These are phyloP conservation scores for Cephus nigrinus DNA, from an alignment of 2,888 invertebrate species.

Conservation along the genomic window DNA sequence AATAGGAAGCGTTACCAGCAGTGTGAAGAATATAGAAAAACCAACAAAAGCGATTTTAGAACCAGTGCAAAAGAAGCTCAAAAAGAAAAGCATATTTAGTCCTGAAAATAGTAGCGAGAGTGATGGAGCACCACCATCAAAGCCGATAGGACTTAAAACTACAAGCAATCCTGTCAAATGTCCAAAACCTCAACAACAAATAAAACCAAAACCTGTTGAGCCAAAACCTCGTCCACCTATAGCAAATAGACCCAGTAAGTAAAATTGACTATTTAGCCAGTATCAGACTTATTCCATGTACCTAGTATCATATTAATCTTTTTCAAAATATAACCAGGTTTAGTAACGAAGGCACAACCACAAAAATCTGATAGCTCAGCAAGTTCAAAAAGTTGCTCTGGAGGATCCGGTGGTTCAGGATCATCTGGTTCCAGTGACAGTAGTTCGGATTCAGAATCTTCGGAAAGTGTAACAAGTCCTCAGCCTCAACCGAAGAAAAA, in stretches of 20 bases:
- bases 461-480: slow-evolving; percentile 68
- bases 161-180: slow-evolving; percentile 55
- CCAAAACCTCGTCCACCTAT: slow-evolving; percentile 66
- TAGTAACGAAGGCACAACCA: slow-evolving; percentile 52
- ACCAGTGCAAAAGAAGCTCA: slow-evolving; percentile 65
- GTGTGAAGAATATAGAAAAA: slow-evolving; percentile 32
- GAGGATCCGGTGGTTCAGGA: slow-evolving; percentile 74
- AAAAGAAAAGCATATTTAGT: slow-evolving; percentile 85
- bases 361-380: slow-evolving; percentile 74
- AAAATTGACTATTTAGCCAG: not conserved
- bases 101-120: slow-evolving; percentile 82
- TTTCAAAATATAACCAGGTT: slow-evolving; percentile 31
- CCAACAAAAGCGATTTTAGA: slow-evolving; percentile 39
- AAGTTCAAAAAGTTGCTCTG: slow-evolving; percentile 75
- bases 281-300: not conserved
- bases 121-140: slow-evolving; percentile 65
- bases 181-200: slow-evolving; percentile 52
- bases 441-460: slow-evolving; percentile 79
- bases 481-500: slow-evolving; percentile 60
- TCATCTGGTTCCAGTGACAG: slow-evolving; percentile 71
- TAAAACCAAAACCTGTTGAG: slow-evolving; percentile 63
- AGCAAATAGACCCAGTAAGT: slow-evolving; percentile 64
- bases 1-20: slow-evolving; percentile 26
- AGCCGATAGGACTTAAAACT: slow-evolving; percentile 64
- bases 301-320: not conserved